Evolutionary conservation across 92 coral and sea anemone genomes (phyloP), one percentile per base, ranked within the genome.

Genomic region (Muricea muricata): DNA sequence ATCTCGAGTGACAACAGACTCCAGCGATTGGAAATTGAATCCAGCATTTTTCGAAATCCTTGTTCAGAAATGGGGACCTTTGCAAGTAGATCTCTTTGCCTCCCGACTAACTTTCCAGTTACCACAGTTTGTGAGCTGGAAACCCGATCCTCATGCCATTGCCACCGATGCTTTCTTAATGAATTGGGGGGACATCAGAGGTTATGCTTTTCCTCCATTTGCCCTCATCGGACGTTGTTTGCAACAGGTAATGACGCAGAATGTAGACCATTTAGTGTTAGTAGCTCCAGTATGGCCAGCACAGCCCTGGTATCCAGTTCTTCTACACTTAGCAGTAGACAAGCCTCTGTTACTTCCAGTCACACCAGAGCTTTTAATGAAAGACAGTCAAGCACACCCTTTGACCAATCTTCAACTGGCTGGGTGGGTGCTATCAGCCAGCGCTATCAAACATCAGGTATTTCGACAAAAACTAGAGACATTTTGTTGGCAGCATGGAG

Each of bases 11-110:
- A 8, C 39, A 30, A 37, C 31, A 35, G 76, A 42, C 14, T 12
- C 76, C 76, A 70, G 76, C 76, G 76, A 70, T 13, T 70, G 76
- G 76, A 70, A 70, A 39, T 12, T 70, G 29, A 33, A 42, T 21
- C 76, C 76, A 24, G 8, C 29, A 29, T 10, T 63, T 3, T 42
- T 70, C 76, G 52, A 70, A 35, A 6, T 23, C 7, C 76, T 70
- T 1, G 3, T 14, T 7, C 14, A 39, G 52, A 70, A 70, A 17
- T 70, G 76, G 76, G 76, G 76, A 35, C 54, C 76, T 13, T 70
- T 70, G 52, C 28, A 70, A 18, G 55, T 70, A 70, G 76, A 70
- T 33, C 76, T 70, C 3, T 70, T 70, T 33, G 76, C 76, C 2
- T 70, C 52, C 11, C 76, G 76, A 25, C 54, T 70, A 18, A 70